Conservation (phyloP, 2,797 vertebrate species). For the Leptatherina wallacei region DNA sequence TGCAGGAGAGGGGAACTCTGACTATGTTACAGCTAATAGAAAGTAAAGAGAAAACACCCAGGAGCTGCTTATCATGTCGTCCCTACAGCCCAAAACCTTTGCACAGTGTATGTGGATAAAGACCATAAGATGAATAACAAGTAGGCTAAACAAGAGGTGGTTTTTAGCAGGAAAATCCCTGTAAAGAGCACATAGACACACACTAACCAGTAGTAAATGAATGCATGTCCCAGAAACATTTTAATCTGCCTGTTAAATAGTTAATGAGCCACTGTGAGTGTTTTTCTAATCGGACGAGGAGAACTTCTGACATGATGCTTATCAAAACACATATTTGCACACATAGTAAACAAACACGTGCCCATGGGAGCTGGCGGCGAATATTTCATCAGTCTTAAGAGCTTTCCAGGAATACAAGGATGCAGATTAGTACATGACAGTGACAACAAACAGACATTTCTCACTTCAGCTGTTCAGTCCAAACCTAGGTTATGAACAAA, state of each 20-base stretch:
- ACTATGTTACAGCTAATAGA: constrained; percentile 23
- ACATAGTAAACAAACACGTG: constrained; percentile 74
- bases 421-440: constrained; percentile 19
- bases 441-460: not conserved
- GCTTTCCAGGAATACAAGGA: constrained; percentile 59
- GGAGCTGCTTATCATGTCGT: constrained; percentile 21
- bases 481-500: not conserved
- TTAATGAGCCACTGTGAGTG: constrained; percentile 70
- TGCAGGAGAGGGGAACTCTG: constrained; percentile 9
- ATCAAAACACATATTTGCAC: constrained; percentile 76
- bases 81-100: constrained; percentile 18
- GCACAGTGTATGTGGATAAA: constrained; percentile 11
- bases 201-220: constrained; percentile 55
- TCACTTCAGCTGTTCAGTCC: constrained; percentile 17
- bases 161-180: constrained; percentile 24
- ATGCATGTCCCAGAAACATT: constrained; percentile 74
- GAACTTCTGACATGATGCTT: constrained; percentile 75
- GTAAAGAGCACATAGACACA: constrained; percentile 23
- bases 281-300: constrained; percentile 72
- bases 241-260: constrained; percentile 77
- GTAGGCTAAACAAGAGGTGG: constrained; percentile 17
- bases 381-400: constrained; percentile 56
- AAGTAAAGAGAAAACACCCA: constrained; percentile 24
- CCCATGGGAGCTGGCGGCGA: constrained; percentile 41
- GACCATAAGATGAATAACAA: constrained; percentile 39